Percentiles rank a stretch among this genome's conserved stretches.
Evolutionary conservation across 2,797 vertebrate genomes (phyloP).

Genomic region (Acanthornis magna): DNA sequence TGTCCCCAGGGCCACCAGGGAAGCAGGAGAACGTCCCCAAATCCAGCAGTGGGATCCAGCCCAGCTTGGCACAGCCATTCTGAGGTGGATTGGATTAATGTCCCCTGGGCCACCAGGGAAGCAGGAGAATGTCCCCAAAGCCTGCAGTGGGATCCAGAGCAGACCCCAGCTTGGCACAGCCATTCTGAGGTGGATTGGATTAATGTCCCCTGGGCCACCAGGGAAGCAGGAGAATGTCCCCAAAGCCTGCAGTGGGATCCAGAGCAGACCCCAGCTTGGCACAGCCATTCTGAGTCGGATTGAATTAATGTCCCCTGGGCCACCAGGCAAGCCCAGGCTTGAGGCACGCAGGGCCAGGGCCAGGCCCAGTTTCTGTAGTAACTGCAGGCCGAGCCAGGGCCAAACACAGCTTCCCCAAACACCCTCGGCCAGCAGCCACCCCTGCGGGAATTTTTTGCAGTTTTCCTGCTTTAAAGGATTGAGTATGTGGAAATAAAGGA

Average conservation of each 20-base stretch:
- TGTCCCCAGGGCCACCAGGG: slow-evolving; percentile 73
- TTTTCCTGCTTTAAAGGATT: background rate
- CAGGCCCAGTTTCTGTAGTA: slow-evolving; percentile 76
- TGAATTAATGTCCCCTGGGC: slow-evolving; percentile 73
- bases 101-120: slow-evolving; percentile 75
- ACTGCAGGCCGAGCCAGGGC: slow-evolving; percentile 66
- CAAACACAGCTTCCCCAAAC: slow-evolving; percentile 26
- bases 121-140: background rate
- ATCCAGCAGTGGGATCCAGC: background rate
- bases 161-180: too few relatives aligned
- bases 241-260: background rate
- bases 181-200: too few relatives aligned
- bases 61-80: slow-evolving; percentile 68
- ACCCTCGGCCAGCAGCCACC: background rate
- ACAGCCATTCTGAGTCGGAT: slow-evolving; percentile 78
- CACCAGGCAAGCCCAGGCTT: slow-evolving; percentile 78
- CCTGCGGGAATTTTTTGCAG: background rate
- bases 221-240: background rate
- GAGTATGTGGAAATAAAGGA: background rate
- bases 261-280: too few relatives aligned
- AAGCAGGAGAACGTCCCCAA: slow-evolving; percentile 32
- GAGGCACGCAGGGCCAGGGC: slow-evolving; percentile 42
- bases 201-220: too few relatives aligned
- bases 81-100: slow-evolving; percentile 78
- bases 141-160: too few relatives aligned